phyloP scores from a whole-genome alignment of 1,140 invertebrate genomes.

The Ridgeia piscesae region DNA sequence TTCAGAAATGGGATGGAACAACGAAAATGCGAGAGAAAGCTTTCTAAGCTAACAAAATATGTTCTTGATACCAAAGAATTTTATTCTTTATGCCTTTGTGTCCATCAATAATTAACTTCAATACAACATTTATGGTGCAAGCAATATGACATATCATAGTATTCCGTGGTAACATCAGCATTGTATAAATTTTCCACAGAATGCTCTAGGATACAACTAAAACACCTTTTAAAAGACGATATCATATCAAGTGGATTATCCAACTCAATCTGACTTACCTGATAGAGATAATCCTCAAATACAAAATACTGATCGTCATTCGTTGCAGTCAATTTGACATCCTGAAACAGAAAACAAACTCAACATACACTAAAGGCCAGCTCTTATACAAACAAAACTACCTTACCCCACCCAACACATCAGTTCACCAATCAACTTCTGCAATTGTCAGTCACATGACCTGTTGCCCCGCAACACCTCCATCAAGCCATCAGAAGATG shows the following conservation, averaged over 20 bases:
- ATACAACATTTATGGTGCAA: neutral
- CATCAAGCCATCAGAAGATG: neutral
- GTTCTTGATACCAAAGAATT: no score
- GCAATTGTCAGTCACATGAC: no score
- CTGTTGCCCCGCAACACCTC: no score
- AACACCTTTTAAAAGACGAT: neutral
- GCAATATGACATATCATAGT: neutral
- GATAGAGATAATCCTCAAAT: slow-evolving; percentile 93
- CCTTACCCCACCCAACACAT: no score
- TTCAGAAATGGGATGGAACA: no score
- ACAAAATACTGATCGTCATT: slow-evolving; percentile 98
- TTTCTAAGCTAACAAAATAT: no score
- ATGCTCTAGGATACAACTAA: neutral
- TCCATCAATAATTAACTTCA: neutral
- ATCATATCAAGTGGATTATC: neutral
- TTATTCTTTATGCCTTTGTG: neutral
- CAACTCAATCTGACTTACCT: slow-evolving; percentile 69
- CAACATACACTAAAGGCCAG: no score
- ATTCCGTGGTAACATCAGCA: no score
- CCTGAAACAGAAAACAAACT: slow-evolving; percentile 60
- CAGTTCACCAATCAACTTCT: no score
- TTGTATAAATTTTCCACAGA: no score
- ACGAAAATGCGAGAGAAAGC: no score
- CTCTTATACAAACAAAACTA: no score
- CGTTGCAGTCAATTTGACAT: slow-evolving; percentile 91